Conservation (phyloP, 2,888 invertebrate species). For the Zhengitettix transpicula region DNA sequence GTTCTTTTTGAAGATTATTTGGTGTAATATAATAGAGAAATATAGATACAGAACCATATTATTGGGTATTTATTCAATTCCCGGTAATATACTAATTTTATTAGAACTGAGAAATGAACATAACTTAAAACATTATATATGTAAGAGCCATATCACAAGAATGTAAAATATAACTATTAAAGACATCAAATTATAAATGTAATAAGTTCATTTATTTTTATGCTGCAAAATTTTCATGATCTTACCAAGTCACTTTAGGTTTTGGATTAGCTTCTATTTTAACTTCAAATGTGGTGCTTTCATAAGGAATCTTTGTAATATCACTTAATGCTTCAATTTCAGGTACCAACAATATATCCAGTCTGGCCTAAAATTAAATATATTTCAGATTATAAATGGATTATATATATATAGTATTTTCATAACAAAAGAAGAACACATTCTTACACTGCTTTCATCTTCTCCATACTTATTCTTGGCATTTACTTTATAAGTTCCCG, state of each 20-base stretch:
- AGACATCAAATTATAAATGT: too few species aligned
- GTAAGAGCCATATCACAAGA: too few species aligned
- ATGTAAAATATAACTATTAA: too few species aligned
- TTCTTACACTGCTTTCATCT: conserved; percentile 43
- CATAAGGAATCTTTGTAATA: conserved; percentile 54
- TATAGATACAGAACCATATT: neutral
- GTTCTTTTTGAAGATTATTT: too few species aligned
- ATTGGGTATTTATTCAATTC: neutral
- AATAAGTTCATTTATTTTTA: too few species aligned
- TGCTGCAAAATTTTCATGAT: neutral
- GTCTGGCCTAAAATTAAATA: conserved; percentile 31
- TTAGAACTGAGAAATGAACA: too few species aligned
- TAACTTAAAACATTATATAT: too few species aligned
- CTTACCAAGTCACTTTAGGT: conserved; percentile 69
- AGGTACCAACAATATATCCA: conserved; percentile 64
- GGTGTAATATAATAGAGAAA: neutral
- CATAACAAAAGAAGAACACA: neutral
- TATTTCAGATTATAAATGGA: neutral
- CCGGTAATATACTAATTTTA: too few species aligned
- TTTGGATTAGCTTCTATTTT: conserved; percentile 77
- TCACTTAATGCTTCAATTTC: conserved; percentile 63
- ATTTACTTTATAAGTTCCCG: conserved; percentile 64
- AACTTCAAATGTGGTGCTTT: conserved; percentile 61
- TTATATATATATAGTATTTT: neutral
- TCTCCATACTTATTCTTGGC: conserved; percentile 70